Evolutionary conservation across 2,888 invertebrate species (phyloP), one percentile per base, ranked within the genome.

Genomic region (Leucania comma): DNA sequence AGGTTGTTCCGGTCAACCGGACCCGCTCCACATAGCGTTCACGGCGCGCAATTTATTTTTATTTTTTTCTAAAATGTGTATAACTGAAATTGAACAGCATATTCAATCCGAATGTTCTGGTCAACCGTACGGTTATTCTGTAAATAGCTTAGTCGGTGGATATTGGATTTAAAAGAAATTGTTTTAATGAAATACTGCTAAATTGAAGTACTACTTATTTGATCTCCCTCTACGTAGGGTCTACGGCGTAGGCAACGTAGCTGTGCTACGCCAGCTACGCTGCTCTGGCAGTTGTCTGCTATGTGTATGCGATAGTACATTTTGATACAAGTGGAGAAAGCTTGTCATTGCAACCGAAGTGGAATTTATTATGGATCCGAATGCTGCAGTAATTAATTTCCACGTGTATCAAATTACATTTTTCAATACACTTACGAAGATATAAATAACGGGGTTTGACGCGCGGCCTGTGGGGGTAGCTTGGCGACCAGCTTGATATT

Each of bases 1-100:
- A 54, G 80, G 75, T 71, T 71, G 80, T 82, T 80, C 70, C 81
- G 72, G 76, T 72, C 62, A 79, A 66, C 72, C 76, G 72, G 80
- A 76, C 66, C 57, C 76, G 68, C 56, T 72, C 58, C 68, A 68
- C 76, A 38, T 72, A 72, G 67, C 75, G 69, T 65, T 72, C 67
- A 68, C 68, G 60, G 61, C 10, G 62, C 24, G 17, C 54, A 54
- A 35, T 78, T 75, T 81, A n/a, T 54, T 63, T 62, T 67, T 69
- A 56, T 60, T 72, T 78, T 71, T 67, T 35, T 20, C 26, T 61
- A 64, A 75, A 72, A 69, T 48, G 51, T 76, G 54, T 57, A 20
- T 59, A 68, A 68, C 65, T 69, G 67, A 67, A 70, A 75, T 57
- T 50, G 62, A 66, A 80, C 54, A 68, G 42, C 35, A 68, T 46